Evolutionary conservation across 2,113 vertebrate genomes (phyloP), one percentile per base, ranked within the genome.

Genomic region (Phalacrocorax carbo): DNA sequence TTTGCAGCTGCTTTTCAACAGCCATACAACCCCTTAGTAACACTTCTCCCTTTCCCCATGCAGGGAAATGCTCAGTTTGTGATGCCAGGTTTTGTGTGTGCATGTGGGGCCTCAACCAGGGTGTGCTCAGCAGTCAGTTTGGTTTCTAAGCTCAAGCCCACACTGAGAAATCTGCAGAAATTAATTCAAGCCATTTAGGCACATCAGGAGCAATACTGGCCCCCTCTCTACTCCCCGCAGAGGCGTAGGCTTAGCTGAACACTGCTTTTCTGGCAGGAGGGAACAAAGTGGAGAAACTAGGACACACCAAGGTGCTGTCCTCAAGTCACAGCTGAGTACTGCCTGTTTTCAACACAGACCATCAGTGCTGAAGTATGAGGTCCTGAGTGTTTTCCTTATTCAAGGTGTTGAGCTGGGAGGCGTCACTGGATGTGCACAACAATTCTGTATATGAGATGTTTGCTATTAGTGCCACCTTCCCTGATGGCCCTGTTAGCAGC

Each of bases 11-110:
- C 32, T 83, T 80, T 62, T 60, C 60, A 46, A 54, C 71, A 42
- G 10, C 48, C 2, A 0, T 11, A 15, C 44, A 4, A 7, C 27
- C 46, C n/a, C n/a, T 40, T 46, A 25, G 10, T 32, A 30, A 7
- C 3, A 0, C 48, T 48, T 76, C 52, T 19, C 29, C 40, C 42
- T 66, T 48, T 68, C 11, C 38, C 9, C n/a, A 27, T 25, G 3
- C 1, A 3, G 19, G 42, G 49, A 17, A 51, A 42, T 0, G 14
- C 19, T 64, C 29, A 11, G 29, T 4, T 5, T 15, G 38, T 10
- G 27, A 11, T 17, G 13, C 42, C 20, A 11, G 49, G 11, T 38
- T 61, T 48, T 6, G 2, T 16, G 64, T 14, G 29, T 55, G 51
- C 66, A 11, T 15, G 17, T 54, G 49, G 26, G 20, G 18, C 51